phyloP scores from a whole-genome alignment of 2,888 invertebrate species.

The Epirrhoe tristata region DNA sequence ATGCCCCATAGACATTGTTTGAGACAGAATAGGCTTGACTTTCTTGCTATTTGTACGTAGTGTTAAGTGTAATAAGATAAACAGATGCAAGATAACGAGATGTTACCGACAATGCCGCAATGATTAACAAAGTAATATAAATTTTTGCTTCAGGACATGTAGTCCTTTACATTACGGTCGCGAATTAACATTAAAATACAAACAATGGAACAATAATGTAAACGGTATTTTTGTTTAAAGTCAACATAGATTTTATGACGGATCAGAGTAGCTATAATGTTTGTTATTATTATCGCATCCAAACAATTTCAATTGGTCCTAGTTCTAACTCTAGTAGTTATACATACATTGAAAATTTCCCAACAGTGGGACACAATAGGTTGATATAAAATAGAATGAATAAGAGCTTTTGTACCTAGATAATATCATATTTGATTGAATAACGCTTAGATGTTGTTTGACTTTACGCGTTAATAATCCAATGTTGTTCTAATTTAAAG shows the following conservation, averaged over 20 bases:
- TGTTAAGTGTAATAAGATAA: too few relatives aligned
- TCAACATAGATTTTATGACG: constrained; percentile 22
- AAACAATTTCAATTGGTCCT: constrained; percentile 3
- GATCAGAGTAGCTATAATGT: constrained; percentile 13
- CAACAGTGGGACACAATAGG: too few relatives aligned
- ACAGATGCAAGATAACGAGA: neutral
- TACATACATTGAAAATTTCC: too few relatives aligned
- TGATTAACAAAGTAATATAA: constrained; percentile 1
- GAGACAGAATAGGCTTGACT: too few relatives aligned
- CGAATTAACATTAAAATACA: constrained; percentile 30
- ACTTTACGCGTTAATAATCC: neutral
- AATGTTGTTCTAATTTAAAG: constrained; percentile 28
- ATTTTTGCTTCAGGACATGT: constrained; percentile 8
- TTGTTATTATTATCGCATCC: constrained; percentile 1
- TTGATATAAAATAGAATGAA: too few relatives aligned
- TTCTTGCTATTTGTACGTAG: too few relatives aligned
- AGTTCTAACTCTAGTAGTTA: neutral
- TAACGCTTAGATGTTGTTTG: neutral
- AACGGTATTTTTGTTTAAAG: constrained; percentile 31
- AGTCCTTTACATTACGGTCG: constrained; percentile 25
- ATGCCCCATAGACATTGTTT: too few relatives aligned
- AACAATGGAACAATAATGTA: constrained; percentile 36
- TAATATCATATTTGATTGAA: neutral
- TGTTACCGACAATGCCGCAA: neutral
- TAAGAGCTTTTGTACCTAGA: neutral